These are phyloP conservation scores for Portunus trituberculatus DNA, from an alignment of 1,140 invertebrate genomes.

Conservation along the genomic window DNA sequence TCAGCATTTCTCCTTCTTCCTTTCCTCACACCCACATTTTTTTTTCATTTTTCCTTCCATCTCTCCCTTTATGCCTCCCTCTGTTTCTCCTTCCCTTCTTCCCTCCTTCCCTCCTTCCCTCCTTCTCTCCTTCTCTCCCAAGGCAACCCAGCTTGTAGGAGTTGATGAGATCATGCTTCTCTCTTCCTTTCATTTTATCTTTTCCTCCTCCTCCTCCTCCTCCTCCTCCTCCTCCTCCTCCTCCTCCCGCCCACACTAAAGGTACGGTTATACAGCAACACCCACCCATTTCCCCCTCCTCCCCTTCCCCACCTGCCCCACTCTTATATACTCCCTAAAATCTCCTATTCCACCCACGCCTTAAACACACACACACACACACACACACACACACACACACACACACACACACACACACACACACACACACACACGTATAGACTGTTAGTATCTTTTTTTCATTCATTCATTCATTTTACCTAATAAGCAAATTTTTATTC, in stretches of 20 bases:
- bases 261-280: not conserved
- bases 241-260: not conserved
- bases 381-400: too few relatives aligned
- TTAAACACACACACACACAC: too few relatives aligned
- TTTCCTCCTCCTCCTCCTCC: not conserved
- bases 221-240: constrained; percentile 5
- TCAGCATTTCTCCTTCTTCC: not conserved
- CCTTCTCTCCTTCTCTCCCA: not conserved
- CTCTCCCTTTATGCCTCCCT: not conserved
- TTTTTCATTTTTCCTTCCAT: not conserved
- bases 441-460: too few relatives aligned
- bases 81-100: not conserved
- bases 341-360: not conserved
- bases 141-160: too few relatives aligned
- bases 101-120: not conserved
- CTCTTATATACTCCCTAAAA: too few relatives aligned
- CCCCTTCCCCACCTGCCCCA: not conserved
- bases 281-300: not conserved
- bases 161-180: too few relatives aligned
- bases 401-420: too few relatives aligned
- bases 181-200: too few relatives aligned
- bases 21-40: not conserved
- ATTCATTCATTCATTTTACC: not conserved
- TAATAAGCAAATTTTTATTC: too few relatives aligned
- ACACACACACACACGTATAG: too few relatives aligned